A percentile compares a stretch with the other conserved stretches of the same genome.
Evolutionary conservation across 2,888 invertebrate genomes (phyloP).

Genomic region (Caenorhabditis macrosperma): DNA sequence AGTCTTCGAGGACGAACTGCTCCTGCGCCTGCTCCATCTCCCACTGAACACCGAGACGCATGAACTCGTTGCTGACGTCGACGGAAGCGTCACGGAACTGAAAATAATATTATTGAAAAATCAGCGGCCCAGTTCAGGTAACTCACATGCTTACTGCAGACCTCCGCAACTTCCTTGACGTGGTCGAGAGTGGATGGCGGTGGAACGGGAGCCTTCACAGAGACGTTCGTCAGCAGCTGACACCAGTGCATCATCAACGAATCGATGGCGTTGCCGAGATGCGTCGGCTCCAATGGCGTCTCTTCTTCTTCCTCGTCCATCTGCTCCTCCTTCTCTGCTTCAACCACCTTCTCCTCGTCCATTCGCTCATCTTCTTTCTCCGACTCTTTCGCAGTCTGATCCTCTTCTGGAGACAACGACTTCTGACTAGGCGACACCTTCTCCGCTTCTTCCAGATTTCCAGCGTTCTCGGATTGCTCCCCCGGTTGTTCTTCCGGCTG

Average conservation of each 20-base stretch:
- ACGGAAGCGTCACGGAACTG: slow-evolving; percentile 64
- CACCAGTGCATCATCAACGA: slow-evolving; percentile 59
- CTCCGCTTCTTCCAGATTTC: background rate
- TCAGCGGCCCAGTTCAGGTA: no score
- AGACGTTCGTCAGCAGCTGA: slow-evolving; percentile 57
- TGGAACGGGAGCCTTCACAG: slow-evolving; percentile 55
- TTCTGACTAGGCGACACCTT: background rate
- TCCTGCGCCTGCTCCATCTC: slow-evolving; percentile 55
- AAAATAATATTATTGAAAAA: no score
- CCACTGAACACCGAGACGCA: slow-evolving; percentile 62
- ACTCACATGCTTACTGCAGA: slow-evolving; percentile 67
- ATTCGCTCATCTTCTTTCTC: background rate
- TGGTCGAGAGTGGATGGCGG: slow-evolving; percentile 70
- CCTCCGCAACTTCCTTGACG: slow-evolving; percentile 76
- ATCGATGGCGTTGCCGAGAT: slow-evolving; percentile 51
- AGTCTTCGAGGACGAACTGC: slow-evolving; percentile 36
- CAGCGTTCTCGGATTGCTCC: background rate
- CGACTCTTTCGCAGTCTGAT: background rate
- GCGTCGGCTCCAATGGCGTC: slow-evolving; percentile 35
- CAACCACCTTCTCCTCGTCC: background rate
- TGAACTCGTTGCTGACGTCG: slow-evolving; percentile 62
- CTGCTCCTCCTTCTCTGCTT: background rate
- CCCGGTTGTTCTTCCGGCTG: no score
- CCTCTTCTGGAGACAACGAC: background rate
- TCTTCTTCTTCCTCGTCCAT: slow-evolving; percentile 40